Evolutionary conservation across 2,888 invertebrate species (phyloP), one percentile per base, ranked within the genome.

Genomic region (Globia sparganii): DNA sequence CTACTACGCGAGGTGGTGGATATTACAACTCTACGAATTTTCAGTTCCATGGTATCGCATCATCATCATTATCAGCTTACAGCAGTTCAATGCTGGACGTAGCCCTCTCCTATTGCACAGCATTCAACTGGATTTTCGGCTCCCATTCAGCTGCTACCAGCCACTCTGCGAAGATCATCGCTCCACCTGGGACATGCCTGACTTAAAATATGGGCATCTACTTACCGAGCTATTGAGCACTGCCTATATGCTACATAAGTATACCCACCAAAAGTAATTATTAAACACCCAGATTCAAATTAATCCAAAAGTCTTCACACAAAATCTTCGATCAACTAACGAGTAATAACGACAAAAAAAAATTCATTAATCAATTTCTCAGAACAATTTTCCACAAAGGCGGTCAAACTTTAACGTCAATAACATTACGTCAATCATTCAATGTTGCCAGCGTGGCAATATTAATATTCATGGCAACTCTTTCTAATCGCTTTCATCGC

Each of bases 391-490:
- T 5, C 49, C 18, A 72, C 37, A 58, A 80, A 82, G 13, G 6
- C 77, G 77, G 62, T 81, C 80, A 37, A 72, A 72, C 34, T 25
- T 59, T 46, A 31, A 70, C 28, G 58, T 71, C 80, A 43, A 34
- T 46, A 43, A 15, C 25, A 46, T 77, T 77, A 68, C 53, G 58
- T 66, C 80, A 53, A 73, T 73, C 65, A 59, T 43, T 53, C 9
- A 59, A 31, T n/a, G 21, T 53, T 59, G 49, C 73, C 65, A 28
- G 25, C 34, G 28, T 49, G 31, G 4, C 25, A 56, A 64, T 59
- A 53, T 73, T 59, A 80, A 78, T 80, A 78, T 78, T 80, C 78
- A 78, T 78, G 4, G 28, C 5, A 59, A 61, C 49, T 73, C 43
- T 37, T 73, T 78, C 40, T 73, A 46, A 66, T 53, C 28, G 59